A percentile compares a stretch with the other conserved stretches of the same genome.
Conservation (phyloP, 2,888 invertebrate species). For the Lacanobia oleracea region DNA sequence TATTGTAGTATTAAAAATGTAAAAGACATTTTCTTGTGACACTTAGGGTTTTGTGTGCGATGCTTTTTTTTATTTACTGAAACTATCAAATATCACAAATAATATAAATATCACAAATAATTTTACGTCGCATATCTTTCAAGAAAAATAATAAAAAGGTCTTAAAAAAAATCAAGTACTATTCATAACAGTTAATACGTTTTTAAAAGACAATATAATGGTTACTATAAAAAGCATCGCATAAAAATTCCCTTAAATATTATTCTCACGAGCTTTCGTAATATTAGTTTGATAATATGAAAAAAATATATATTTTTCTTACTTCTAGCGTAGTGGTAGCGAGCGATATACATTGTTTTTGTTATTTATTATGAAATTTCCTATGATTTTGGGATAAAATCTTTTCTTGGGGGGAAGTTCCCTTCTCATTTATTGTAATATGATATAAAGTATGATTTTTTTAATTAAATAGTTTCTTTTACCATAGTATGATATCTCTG, state of each 20-base stretch:
- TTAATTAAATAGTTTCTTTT: neutral
- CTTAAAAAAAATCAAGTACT: neutral
- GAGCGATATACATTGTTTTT: constrained; percentile 73
- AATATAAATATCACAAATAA: neutral
- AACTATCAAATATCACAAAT: no score
- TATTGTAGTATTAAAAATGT: constrained; percentile 79
- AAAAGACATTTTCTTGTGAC: constrained; percentile 89
- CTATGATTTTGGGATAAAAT: constrained; percentile 56
- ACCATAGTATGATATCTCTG: neutral
- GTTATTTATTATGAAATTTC: constrained; percentile 65
- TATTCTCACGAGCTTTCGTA: constrained; percentile 89
- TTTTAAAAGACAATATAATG: neutral
- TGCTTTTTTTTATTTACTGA: constrained; percentile 28
- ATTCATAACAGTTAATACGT: neutral
- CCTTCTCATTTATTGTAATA: neutral
- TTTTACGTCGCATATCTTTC: neutral
- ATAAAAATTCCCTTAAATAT: constrained; percentile 69
- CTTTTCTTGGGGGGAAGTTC: neutral
- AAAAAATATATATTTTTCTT: constrained; percentile 85
- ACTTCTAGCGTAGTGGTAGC: constrained; percentile 84
- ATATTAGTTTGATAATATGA: constrained; percentile 79
- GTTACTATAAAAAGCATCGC: constrained; percentile 40
- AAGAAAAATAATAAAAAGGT: neutral
- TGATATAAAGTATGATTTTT: neutral
- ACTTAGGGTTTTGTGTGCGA: constrained; percentile 60